phyloP scores from a whole-genome alignment of 2,113 vertebrate species.

The Dromas ardeola region DNA sequence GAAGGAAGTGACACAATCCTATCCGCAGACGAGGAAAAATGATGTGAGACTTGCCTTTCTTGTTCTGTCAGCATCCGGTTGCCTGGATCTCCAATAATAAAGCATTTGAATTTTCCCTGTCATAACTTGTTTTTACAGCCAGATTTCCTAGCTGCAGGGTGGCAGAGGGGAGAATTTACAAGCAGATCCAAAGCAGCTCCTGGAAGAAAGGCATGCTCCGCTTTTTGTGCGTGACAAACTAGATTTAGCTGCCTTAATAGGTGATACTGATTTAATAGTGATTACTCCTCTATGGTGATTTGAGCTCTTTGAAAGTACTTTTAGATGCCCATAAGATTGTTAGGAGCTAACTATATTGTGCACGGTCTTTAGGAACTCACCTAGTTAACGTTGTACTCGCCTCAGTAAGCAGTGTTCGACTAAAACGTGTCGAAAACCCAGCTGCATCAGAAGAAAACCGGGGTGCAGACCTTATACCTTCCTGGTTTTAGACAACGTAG shows the following conservation, averaged over 20 bases:
- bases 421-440: not conserved
- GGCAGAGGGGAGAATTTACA: constrained; percentile 27
- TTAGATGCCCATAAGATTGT: not conserved
- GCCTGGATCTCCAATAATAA: not conserved
- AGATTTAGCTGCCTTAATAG: not conserved
- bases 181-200: not conserved
- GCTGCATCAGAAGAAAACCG: not conserved
- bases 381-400: not conserved
- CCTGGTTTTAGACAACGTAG: not conserved
- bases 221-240: constrained; percentile 1
- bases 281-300: not conserved
- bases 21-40: not conserved
- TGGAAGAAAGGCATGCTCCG: not conserved
- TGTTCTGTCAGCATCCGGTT: not conserved
- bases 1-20: not conserved
- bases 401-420: not conserved
- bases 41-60: not conserved
- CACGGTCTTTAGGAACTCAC: not conserved
- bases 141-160: constrained; percentile 27
- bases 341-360: not conserved
- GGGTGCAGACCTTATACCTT: not conserved
- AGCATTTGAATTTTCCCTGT: constrained; percentile 17
- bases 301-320: not conserved
- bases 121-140: constrained; percentile 50
- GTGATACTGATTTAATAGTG: not conserved